phyloP scores from a whole-genome alignment of 2,888 invertebrate genomes.

The Agrochola lota region DNA sequence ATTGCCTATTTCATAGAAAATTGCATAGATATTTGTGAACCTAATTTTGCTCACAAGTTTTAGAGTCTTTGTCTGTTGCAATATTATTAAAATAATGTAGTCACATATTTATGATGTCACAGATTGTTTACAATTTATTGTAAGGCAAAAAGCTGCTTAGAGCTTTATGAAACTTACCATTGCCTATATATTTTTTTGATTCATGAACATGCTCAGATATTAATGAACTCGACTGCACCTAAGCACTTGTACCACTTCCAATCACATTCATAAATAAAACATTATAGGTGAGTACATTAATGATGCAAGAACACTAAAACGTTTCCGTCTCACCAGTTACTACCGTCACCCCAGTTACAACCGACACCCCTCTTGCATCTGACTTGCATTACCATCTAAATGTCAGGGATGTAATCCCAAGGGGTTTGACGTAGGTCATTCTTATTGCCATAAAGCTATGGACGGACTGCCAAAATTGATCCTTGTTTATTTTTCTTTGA shows the following conservation, averaged over 20 bases:
- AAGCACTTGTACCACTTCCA: conserved; percentile 19
- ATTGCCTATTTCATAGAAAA: too few relatives aligned
- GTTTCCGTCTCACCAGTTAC: conserved; percentile 43
- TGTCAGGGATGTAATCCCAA: conserved; percentile 21
- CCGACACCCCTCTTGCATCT: conserved; percentile 49
- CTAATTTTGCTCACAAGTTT: too few relatives aligned
- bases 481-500: too few relatives aligned
- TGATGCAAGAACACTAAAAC: conserved; percentile 50
- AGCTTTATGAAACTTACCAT: too few relatives aligned
- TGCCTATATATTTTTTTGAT: too few relatives aligned
- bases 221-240: background rate
- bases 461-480: background rate
- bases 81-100: too few relatives aligned
- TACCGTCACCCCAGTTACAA: conserved; percentile 21
- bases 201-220: too few relatives aligned
- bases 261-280: conserved; percentile 46
- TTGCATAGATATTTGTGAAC: too few relatives aligned
- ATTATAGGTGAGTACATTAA: conserved; percentile 37
- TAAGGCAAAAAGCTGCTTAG: too few relatives aligned
- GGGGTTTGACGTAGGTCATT: conserved; percentile 6
- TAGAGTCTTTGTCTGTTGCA: too few relatives aligned
- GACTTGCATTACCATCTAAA: conserved; percentile 55
- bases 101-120: too few relatives aligned
- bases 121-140: too few relatives aligned
- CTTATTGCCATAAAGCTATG: conserved; percentile 13